Base-by-base conservation (phyloP, 2,797 vertebrate species). In the Darevskia nairensis region DNA sequence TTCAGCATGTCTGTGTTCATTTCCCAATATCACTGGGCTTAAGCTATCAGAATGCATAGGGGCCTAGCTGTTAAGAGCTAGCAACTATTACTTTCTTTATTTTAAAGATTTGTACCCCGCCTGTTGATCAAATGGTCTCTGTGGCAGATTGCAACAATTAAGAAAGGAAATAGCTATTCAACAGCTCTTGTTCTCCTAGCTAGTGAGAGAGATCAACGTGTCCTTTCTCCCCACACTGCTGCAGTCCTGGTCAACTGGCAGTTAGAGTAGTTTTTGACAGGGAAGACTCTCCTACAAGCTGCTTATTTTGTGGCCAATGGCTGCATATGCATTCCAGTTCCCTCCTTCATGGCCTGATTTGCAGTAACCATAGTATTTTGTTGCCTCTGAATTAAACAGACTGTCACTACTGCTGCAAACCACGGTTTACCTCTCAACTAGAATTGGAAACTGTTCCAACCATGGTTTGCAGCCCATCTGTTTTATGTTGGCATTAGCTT, bases 1-100 rank as follows among this genome's bases (percentile, higher is more conserved):
- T 78, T 92, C 88, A 82, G 93, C 92, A 87, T 93, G 92, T 68
- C 90, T 74, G 23, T 93, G 90, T 89, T 88, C 90, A 46, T 89
- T 88, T 89, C 44, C 90, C 88, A 85, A 55, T 91, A 85, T 6
- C 85, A 15, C 84, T 89, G 21, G 89, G 71, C 2, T 86, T 88
- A 85, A 84, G 79, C 44, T 86, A 44, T 89, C 85, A 92, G 93
- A 78, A 80, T 87, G 4, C 0, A 0, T 71, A n/a, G 78, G 69
- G 71, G n/a, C 15, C 13, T 39, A 80, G 80, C 82, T 44, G 27
- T 55, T 55, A 29, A 32, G 10, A 32, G n/a, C 50, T 41, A 64
- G 29, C 76, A 39, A 72, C 64, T 21, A 39, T 72, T 44, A 25
- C 8, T 55, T 69, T 32, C 4, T 66, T 72, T 72, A 25, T 74